A percentile compares a stretch with the other conserved stretches of the same genome.
Conservation (phyloP, 2,888 invertebrate genomes). For the Baccha elongata region DNA sequence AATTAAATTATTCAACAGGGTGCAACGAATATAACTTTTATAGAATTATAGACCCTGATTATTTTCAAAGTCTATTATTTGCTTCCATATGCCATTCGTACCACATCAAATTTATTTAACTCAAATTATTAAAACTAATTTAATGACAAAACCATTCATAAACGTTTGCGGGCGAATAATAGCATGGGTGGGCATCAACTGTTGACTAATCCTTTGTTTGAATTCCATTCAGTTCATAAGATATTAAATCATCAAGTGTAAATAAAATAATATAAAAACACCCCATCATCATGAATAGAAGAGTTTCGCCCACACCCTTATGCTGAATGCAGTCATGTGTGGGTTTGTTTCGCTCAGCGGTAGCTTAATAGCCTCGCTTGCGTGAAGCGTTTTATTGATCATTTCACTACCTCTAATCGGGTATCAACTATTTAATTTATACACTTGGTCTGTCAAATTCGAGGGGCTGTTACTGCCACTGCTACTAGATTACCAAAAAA, state of each 20-base stretch:
- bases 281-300: constrained; percentile 63
- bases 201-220: constrained; percentile 67
- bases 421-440: constrained; percentile 79
- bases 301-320: constrained; percentile 58
- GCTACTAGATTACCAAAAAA: constrained; percentile 76
- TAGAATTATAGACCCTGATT: too few relatives aligned
- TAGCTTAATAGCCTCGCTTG: constrained; percentile 72
- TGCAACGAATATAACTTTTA: too few relatives aligned
- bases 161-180: constrained; percentile 16
- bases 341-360: constrained; percentile 62
- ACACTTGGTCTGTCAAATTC: constrained; percentile 81
- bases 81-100: too few relatives aligned
- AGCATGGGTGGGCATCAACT: constrained; percentile 19
- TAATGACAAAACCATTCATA: constrained; percentile 24
- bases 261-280: constrained; percentile 68
- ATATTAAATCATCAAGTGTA: constrained; percentile 67
- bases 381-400: constrained; percentile 72
- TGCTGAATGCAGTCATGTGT: constrained; percentile 63
- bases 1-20: too few relatives aligned
- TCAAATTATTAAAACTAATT: not conserved
- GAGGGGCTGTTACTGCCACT: constrained; percentile 77
- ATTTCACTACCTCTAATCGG: constrained; percentile 75
- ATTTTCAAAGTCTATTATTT: too few relatives aligned
- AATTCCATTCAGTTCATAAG: constrained; percentile 46
- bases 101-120: not conserved